phyloP scores from a whole-genome alignment of 2,113 vertebrate genomes.

The Mustela nigripes region DNA sequence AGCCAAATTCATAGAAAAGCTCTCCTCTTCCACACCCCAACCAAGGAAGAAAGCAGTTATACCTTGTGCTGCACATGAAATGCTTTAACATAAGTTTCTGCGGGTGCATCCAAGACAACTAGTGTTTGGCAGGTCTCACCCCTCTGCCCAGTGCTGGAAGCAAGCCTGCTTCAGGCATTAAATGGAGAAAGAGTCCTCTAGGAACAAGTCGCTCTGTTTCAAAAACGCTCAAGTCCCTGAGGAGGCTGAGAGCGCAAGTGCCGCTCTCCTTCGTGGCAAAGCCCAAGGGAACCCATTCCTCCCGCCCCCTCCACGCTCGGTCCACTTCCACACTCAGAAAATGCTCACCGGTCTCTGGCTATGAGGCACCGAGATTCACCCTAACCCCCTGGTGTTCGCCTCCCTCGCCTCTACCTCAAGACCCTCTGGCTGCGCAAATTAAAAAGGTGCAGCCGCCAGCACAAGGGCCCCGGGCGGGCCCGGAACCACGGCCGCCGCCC shows the following conservation, averaged over 20 bases:
- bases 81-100: not conserved
- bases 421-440: not conserved
- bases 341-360: not conserved
- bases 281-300: not conserved
- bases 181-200: not conserved
- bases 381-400: not conserved
- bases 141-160: not conserved
- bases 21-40: not conserved
- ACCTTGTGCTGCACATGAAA: not conserved
- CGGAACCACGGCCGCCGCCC: not conserved
- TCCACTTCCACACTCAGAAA: not conserved
- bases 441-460: constrained; percentile 34
- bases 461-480: not conserved
- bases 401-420: not conserved
- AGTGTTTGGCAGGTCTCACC: not conserved
- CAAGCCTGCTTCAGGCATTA: not conserved
- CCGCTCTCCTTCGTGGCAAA: not conserved
- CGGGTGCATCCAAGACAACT: not conserved
- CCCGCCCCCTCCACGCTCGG: not conserved
- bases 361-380: not conserved
- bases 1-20: not conserved
- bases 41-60: not conserved
- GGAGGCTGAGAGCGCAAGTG: not conserved
- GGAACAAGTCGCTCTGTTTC: constrained; percentile 13
- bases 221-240: not conserved